Base-by-base conservation (phyloP, 2,797 vertebrate genomes). In the Pyrocephalus nanus region DNA sequence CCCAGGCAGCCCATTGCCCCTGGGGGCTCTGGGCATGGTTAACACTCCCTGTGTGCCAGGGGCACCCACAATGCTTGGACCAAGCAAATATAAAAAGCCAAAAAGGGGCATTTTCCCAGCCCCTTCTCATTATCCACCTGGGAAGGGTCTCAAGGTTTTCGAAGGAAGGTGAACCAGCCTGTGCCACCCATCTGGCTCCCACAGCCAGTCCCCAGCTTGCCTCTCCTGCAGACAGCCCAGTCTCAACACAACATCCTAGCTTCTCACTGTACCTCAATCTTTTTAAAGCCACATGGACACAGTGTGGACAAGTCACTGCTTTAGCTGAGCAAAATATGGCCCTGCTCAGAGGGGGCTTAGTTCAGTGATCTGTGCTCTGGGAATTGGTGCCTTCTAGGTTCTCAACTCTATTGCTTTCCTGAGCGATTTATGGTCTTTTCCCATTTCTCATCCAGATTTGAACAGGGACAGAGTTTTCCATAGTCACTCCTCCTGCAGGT, bases 241-340 rank as follows among this genome's bases (percentile, higher is more conserved):
- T 19, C 27, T 42, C 43, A 55, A 34, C 8, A 23, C 38, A 78
- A 42, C 55, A 42, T 43, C 57, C 20, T 65, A 86, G 13, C 30
- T 64, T 55, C 66, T 45, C 60, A 17, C 17, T 2, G 3, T 1
- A 15, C 11, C 9, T 55, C 0, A 0, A 2, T 10, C 54, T 27
- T 61, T 64, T 47, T 15, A 32, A 54, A 73, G 69, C 14, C 12
- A 11, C 55, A 22, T 0, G 4, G 70, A 54, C 1, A 3, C 17
- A 23, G 29, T 5, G 4, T 2, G 6, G 19, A 47, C n/a, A 73
- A 48, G 27, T 62, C 48, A 40, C 2, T 15, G 36, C 32, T 73
- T 61, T 3, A n/a, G 55, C 26, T 74, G 40, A 42, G 43, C 42
- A 79, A 64, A 61, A 70, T 26, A 8, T 57, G 51, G 23, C 20